Base-by-base conservation (phyloP, 2,113 vertebrate species). In the Cyphomyrus plagiostoma region DNA sequence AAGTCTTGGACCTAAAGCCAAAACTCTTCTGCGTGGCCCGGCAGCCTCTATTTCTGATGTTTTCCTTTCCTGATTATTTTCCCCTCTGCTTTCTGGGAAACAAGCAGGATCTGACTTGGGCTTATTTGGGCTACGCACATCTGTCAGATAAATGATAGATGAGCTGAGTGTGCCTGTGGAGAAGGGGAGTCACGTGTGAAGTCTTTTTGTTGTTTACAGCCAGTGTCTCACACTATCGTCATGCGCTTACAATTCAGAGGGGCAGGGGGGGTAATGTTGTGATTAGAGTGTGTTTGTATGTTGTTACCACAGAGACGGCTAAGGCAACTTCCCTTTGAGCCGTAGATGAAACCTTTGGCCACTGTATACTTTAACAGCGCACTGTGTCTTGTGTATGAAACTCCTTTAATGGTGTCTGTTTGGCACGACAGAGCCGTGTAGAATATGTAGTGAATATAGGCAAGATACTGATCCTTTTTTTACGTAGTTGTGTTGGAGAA, bases 271-370 rank as follows among this genome's bases (percentile, higher is more conserved):
- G 82, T 50, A 48, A 26, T 35, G 17, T 49, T 45, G 88, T 49
- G 88, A 66, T 66, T 85, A 46, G 30, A 21, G 58, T 39, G 42
- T 66, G 89, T 48, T 30, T 53, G 86, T 91, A n/a, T 53, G 86
- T 66, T 58, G 84, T 91, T 90, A 42, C 89, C 90, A 90, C 87
- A 42, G 84, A 58, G 19, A 89, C 89, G 45, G 46, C n/a, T 30
- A 30, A 70, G 62, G 62, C 10, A 30, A 26, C 62, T 70, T 26
- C 11, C 26, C 10, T 70, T 70, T 70, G 62, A 3, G n/a, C 10
- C 10, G 26, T 70, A 70, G 62, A 70, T 70, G 62, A 70, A 70
- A 10, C 26, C 62, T 70, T 70, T 70, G n/a, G n/a, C 62, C 62
- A 30, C 58, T 66, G 58, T 26, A 26, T n/a, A 66, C n/a, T 30